Conservation (phyloP, 2,888 invertebrate genomes). For the Thera britannica region DNA sequence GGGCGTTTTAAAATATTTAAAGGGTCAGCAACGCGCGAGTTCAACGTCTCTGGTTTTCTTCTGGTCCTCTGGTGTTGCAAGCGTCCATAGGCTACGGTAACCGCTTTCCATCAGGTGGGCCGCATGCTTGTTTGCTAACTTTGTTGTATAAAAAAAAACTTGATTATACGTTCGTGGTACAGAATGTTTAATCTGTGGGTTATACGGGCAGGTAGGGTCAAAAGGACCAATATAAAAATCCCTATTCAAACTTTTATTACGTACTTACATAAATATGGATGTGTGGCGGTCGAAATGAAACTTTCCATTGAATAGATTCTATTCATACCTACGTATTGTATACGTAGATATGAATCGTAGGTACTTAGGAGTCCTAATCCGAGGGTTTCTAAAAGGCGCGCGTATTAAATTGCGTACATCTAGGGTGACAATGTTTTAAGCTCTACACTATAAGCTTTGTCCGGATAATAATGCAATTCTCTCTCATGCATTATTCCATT, state of each 20-base stretch:
- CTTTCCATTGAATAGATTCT: background rate
- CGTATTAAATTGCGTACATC: constrained; percentile 40
- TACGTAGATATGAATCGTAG: background rate
- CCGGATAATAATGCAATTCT: no score
- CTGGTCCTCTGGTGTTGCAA: no score
- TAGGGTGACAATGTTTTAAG: background rate
- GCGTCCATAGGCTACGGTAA: no score
- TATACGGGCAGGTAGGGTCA: background rate
- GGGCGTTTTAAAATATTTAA: no score
- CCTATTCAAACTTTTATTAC: background rate
- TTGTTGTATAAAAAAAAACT: no score
- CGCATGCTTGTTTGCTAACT: no score
- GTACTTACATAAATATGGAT: background rate
- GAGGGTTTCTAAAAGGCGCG: constrained; percentile 26
- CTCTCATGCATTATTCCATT: no score
- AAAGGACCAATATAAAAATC: background rate
- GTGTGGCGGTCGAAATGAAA: constrained; percentile 2
- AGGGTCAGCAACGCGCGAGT: no score
- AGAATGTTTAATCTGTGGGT: background rate
- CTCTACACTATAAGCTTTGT: no score
- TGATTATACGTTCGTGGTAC: background rate
- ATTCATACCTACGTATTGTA: constrained; percentile 1
- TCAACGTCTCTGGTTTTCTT: no score
- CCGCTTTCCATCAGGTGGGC: no score
- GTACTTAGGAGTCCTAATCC: constrained; percentile 15